Conservation (phyloP, 2,888 invertebrate species). For the Apoderus coryli region DNA sequence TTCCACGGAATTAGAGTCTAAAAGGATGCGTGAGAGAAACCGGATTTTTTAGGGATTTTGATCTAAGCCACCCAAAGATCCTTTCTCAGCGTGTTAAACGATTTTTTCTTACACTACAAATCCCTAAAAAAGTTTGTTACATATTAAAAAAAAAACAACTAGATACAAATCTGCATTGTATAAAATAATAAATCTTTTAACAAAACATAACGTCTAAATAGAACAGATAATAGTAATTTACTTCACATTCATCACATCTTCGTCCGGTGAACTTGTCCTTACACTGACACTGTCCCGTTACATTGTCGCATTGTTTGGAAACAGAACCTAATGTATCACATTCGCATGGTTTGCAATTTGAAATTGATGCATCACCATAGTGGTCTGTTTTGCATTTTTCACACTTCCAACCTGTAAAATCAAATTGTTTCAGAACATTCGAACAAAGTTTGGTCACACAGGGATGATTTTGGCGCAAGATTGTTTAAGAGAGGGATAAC, state of each 20-base stretch:
- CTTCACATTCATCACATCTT: conserved; percentile 53
- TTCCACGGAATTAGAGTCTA: no score
- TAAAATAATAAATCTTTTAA: conserved; percentile 1
- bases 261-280: conserved; percentile 54
- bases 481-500: no score
- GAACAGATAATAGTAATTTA: conserved; percentile 21
- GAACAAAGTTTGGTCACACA: conserved; percentile 2
- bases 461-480: background rate
- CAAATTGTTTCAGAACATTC: no score
- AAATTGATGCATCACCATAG: conserved; percentile 47
- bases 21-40: no score
- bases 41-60: no score
- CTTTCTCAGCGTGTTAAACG: no score
- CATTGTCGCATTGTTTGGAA: conserved; percentile 52
- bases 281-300: conserved; percentile 64
- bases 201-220: background rate
- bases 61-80: no score
- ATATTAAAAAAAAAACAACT: conserved; percentile 5
- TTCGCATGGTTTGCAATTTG: conserved; percentile 56
- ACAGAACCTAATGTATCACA: conserved; percentile 66
- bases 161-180: background rate
- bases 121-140: no score
- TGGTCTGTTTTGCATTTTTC: conserved; percentile 51
- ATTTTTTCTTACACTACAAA: no score
- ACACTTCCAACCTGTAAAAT: conserved; percentile 42